These are phyloP conservation scores for Ophthalmolycus amberensis DNA, from an alignment of 2,113 vertebrate genomes.

Conservation along the genomic window DNA sequence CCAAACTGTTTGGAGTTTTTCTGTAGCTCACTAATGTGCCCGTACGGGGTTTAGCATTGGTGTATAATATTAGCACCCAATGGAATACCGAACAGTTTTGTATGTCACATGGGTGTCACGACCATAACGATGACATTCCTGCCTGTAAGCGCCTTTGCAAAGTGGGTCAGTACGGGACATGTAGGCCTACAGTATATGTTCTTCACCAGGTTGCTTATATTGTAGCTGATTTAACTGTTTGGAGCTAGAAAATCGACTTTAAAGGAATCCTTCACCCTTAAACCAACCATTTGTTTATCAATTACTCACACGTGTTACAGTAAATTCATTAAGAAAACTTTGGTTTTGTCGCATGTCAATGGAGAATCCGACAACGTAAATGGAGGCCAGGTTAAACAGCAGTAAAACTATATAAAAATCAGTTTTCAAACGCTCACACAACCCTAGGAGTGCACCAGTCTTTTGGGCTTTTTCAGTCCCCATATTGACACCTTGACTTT, in stretches of 20 bases:
- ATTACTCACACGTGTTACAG: neutral
- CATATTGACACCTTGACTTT: neutral
- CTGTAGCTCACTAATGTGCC: conserved; percentile 17
- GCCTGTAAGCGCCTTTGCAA: conserved; percentile 29
- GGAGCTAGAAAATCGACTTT: neutral
- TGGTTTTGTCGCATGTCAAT: neutral
- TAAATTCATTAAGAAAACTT: neutral
- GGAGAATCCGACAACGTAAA: neutral
- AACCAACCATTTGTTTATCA: neutral
- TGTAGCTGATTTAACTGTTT: neutral
- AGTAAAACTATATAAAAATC: neutral
- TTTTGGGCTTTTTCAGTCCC: neutral
- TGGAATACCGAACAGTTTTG: conserved; percentile 20
- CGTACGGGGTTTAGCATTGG: conserved; percentile 9
- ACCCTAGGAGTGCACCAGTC: neutral
- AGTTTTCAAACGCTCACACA: neutral
- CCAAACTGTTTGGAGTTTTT: conserved; percentile 6
- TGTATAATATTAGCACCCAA: conserved; percentile 38
- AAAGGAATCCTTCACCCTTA: neutral
- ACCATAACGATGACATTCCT: conserved; percentile 12
- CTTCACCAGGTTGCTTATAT: neutral
- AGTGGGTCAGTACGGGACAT: conserved; percentile 17
- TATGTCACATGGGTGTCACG: conserved; percentile 27
- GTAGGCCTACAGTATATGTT: neutral
- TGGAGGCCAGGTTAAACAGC: neutral